Percentiles rank a stretch among this genome's conserved stretches.
Conservation (phyloP, 2,888 invertebrate genomes). For the Patella ulyssiponensis region DNA sequence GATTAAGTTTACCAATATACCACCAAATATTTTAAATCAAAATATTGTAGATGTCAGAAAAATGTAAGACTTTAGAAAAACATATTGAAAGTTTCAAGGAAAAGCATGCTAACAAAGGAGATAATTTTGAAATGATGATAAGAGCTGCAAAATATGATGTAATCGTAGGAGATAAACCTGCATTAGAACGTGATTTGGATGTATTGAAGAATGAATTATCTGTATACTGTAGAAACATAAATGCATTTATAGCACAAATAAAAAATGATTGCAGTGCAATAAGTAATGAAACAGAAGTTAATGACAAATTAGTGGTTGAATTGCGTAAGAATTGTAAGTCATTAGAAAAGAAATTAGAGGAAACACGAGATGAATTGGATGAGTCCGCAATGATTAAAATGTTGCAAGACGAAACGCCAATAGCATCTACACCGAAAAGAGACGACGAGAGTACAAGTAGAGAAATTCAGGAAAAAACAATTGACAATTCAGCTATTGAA, state of each 20-base stretch:
- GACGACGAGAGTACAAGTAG: background rate
- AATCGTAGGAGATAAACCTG: background rate
- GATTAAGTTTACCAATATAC: too few species aligned
- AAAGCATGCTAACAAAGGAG: background rate
- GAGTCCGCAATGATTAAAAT: background rate
- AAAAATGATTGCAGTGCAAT: background rate
- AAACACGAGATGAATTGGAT: background rate
- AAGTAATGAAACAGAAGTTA: background rate
- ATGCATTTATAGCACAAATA: background rate
- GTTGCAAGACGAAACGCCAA: background rate
- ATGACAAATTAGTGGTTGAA: background rate
- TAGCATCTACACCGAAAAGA: background rate
- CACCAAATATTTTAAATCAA: background rate
- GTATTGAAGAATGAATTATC: background rate
- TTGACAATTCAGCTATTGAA: background rate
- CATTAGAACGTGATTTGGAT: background rate
- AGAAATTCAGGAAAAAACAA: background rate
- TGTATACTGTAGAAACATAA: background rate
- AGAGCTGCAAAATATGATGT: background rate
- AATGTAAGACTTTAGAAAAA: background rate
- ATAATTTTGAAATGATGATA: constrained; percentile 1
- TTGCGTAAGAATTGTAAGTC: background rate
- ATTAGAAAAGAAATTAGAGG: background rate
- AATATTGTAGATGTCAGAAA: background rate
- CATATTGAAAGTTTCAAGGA: background rate